Conservation (phyloP, 2,113 vertebrate species). For the Delphinapterus leucas region DNA sequence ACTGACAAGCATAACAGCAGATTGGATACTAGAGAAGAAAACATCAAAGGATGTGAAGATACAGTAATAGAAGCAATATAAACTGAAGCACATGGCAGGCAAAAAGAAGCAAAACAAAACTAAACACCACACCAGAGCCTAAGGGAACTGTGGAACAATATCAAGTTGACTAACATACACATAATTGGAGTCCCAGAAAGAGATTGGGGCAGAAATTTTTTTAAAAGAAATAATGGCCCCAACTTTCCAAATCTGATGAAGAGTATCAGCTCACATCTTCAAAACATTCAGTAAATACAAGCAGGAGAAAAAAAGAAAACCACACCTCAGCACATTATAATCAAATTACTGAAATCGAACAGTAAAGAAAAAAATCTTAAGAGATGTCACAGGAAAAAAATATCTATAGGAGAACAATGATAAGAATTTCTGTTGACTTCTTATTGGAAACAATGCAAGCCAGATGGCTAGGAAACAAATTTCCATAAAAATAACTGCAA, state of each 20-base stretch:
- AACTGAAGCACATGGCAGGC: neutral
- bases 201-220: neutral
- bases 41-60: neutral
- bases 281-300: neutral
- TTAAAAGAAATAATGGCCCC: neutral
- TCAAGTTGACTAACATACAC: neutral
- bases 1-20: neutral
- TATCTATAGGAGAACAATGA: neutral
- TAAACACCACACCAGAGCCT: neutral
- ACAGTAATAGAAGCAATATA: neutral
- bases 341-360: neutral
- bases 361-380: neutral
- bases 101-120: neutral
- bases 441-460: neutral
- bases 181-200: neutral
- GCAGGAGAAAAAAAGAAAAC: neutral
- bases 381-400: neutral
- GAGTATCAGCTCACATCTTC: neutral
- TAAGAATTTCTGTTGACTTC: neutral
- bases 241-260: neutral
- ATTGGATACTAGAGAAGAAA: neutral
- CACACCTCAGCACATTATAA: neutral
- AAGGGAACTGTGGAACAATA: neutral
- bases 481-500: constrained; percentile 1
- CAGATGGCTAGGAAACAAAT: neutral